Conservation (phyloP, 2,888 invertebrate genomes). For the Kuschelorhynchus macadamiae region DNA sequence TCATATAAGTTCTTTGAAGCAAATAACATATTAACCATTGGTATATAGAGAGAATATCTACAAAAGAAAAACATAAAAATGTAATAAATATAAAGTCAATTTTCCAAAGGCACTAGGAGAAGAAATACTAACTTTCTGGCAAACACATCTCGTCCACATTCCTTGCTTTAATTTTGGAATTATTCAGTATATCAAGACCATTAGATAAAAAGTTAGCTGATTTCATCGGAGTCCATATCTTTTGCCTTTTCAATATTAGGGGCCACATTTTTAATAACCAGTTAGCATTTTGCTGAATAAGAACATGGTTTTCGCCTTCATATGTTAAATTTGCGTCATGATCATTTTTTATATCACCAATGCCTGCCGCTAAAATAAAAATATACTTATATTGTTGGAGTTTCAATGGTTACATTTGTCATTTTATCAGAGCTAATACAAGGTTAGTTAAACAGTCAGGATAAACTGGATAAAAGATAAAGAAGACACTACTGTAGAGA, state of each 20-base stretch:
- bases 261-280: slow-evolving; percentile 81
- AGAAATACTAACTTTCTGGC: slow-evolving; percentile 65
- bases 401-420: no score
- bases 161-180: slow-evolving; percentile 69
- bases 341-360: slow-evolving; percentile 83
- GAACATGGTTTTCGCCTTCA: slow-evolving; percentile 92
- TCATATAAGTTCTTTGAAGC: slow-evolving; percentile 77
- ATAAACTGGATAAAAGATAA: no score
- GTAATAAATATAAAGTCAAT: no score
- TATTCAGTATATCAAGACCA: slow-evolving; percentile 68
- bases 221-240: slow-evolving; percentile 74
- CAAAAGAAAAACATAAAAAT: no score
- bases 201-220: slow-evolving; percentile 77
- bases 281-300: slow-evolving; percentile 86
- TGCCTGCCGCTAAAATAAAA: slow-evolving; percentile 73
- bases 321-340: slow-evolving; percentile 92
- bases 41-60: slow-evolving; percentile 79
- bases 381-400: no score
- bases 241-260: background rate
- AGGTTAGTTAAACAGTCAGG: no score
- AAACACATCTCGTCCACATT: slow-evolving; percentile 70
- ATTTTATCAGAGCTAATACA: no score
- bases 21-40: slow-evolving; percentile 88
- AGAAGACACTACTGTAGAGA: no score
- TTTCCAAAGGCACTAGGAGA: no score